Percentiles rank a stretch among this genome's conserved stretches.
phyloP scores from a whole-genome alignment of 1,140 invertebrate species.

The Lerema accius region DNA sequence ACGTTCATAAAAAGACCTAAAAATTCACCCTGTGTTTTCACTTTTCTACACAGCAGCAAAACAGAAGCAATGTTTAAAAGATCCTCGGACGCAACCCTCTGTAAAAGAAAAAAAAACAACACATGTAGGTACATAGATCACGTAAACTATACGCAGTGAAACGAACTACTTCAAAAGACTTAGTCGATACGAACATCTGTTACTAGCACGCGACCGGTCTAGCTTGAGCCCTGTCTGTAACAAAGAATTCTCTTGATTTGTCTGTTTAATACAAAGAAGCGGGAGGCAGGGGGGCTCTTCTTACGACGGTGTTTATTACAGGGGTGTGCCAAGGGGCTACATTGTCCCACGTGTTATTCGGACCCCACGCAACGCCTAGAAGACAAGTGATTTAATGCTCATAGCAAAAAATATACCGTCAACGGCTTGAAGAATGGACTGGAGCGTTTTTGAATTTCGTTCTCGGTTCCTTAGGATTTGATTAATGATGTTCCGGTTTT shows the following conservation, averaged over 20 bases:
- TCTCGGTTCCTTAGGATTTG: constrained; percentile 22
- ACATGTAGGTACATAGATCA: constrained; percentile 45
- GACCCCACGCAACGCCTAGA: constrained; percentile 60
- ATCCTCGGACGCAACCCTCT: constrained; percentile 22
- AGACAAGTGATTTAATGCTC: constrained; percentile 63
- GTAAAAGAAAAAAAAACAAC: constrained; percentile 37
- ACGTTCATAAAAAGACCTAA: no score
- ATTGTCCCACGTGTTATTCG: constrained; percentile 61
- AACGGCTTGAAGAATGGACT: constrained; percentile 27
- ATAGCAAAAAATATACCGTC: constrained; percentile 29
- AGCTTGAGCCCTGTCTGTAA: constrained; percentile 33
- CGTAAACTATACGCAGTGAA: constrained; percentile 53
- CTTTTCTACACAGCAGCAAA: not conserved
- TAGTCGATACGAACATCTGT: constrained; percentile 55
- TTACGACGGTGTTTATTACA: constrained; percentile 37
- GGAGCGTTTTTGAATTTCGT: constrained; percentile 4
- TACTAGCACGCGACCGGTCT: constrained; percentile 41
- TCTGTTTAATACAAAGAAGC: constrained; percentile 3
- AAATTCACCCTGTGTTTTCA: not conserved
- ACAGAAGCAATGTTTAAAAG: constrained; percentile 24
- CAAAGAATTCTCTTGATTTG: constrained; percentile 18
- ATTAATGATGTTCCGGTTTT: constrained; percentile 27
- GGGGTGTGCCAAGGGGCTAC: constrained; percentile 51
- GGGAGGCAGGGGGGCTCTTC: constrained; percentile 35
- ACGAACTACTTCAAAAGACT: constrained; percentile 61